Base-by-base conservation (phyloP, 2,113 vertebrate species). In the Seriola quinqueradiata region DNA sequence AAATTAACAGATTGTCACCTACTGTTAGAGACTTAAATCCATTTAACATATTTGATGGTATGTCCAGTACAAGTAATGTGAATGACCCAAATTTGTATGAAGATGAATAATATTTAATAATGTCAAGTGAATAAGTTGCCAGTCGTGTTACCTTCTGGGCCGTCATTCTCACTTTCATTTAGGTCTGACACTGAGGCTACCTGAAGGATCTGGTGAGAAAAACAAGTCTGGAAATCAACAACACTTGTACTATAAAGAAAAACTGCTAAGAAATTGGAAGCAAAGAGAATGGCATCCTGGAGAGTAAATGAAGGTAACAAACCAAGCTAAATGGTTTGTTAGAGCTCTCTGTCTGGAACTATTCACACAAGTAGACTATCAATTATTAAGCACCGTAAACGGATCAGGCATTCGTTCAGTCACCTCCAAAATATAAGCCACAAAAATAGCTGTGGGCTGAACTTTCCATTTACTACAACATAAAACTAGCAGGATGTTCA, bases 171-270 rank as follows among this genome's bases (percentile, higher is more conserved):
- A 77, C 92, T 95, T 23, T 95, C 88, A 71, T 92, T 95, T 85
- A 96, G 93, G 70, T 96, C 96, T n/a, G 97, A 97, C 9, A 98
- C 94, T 5, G 96, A 97, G 21, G 97, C 96, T 4, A 99, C 97
- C 75, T 99, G 98, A 81, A 99, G 90, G 21, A 98, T 94, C 98
- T 99, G 90, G 61, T 52, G 10, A 11, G 5, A 54, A 50, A 71
- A 86, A 82, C 1, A 81, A 75, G 21, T 21, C 4, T 4, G 6
- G 4, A 81, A 72, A 48, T 16, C 1, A 16, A 68, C 44, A 8
- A 74, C 13, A 6, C 28, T 23, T 5, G 1, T 42, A 14, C 5
- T 19, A 8, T 2, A 2, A 28, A 28, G 28, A 28, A 28, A 28
- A 28, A 28, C 28, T 12, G 38, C 28, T 2, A 25, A 71, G 5